Base-by-base conservation (phyloP, 2,888 invertebrate genomes). In the Ectemnius continuus region DNA sequence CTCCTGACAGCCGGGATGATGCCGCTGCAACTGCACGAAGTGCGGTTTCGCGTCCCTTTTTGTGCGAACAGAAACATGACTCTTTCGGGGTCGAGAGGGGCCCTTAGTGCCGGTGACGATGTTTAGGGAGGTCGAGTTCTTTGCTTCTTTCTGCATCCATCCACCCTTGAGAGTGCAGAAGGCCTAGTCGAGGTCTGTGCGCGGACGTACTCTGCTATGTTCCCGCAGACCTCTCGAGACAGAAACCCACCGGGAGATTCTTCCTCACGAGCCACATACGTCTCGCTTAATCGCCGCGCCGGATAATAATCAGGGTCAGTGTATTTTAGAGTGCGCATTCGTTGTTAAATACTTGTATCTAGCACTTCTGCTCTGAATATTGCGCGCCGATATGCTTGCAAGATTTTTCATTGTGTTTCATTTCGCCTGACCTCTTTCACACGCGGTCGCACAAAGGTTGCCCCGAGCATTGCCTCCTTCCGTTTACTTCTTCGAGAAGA, bases 41-140 rank as follows among this genome's bases (percentile, higher is more conserved):
- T 81, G 83, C 75, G 85, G 85, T 87, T 85, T 86, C 83, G 84
- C 84, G 62, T 77, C 73, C 81, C 84, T 83, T 86, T 87, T 86
- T 84, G 83, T 86, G 81, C 77, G 69, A 36, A 63, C 76, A 81
- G 85, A 85, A 87, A 88, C 84, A 78, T 75, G 86, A 87, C 70
- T 78, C 82, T 78, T 71, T 68, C 48, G 46, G 36, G 36, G 36
- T 36, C 36, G 36, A 36, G 36, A 36, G 36, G 61, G 79, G 72
- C 70, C 68, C 75, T 73, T 79, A 73, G 58, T 2, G 68, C 66
- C 60, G 69, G 23, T 52, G 66, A 73, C 73, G 83, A 71, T 70
- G 80, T 78, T 78, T 76, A 73, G 80, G 76, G 61, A 70, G 70
- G 65, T 62, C 72, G 60, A 63, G 75, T 78, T 82, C 79, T 76